Conservation (phyloP, 1,140 invertebrate genomes). For the Eumeta japonica region DNA sequence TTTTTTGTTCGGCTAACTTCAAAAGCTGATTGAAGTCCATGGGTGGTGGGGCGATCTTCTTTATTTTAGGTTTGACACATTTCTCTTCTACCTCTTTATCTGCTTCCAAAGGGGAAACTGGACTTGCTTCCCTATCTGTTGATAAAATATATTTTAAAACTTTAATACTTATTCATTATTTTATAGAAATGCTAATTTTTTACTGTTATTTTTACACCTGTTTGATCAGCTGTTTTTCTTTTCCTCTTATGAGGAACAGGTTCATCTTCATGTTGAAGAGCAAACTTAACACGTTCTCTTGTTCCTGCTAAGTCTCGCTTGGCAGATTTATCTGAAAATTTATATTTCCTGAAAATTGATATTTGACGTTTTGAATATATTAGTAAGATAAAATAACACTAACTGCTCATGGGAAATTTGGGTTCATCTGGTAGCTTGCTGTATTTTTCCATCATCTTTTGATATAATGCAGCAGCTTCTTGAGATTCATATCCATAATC, state of each 20-base stretch:
- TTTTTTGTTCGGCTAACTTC: slow-evolving; percentile 80
- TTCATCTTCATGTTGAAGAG: slow-evolving; percentile 74
- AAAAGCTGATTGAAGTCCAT: slow-evolving; percentile 73
- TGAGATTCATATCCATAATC: slow-evolving; percentile 86
- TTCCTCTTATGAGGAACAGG: slow-evolving; percentile 66
- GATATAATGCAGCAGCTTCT: slow-evolving; percentile 75
- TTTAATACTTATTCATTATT: neutral
- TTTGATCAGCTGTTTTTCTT: slow-evolving; percentile 52
- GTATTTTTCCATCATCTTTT: slow-evolving; percentile 83
- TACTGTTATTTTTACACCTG: no score
- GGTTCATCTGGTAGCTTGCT: slow-evolving; percentile 68
- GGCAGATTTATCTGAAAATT: slow-evolving; percentile 21
- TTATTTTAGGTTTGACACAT: slow-evolving; percentile 57
- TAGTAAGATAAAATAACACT: slow-evolving; percentile 20
- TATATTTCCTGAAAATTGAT: slow-evolving; percentile 12
- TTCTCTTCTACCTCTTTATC: slow-evolving; percentile 56
- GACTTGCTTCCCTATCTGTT: slow-evolving; percentile 32
- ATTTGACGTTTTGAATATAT: slow-evolving; percentile 22
- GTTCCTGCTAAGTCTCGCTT: slow-evolving; percentile 63
- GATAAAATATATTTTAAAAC: slow-evolving; percentile 6
- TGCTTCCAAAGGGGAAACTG: slow-evolving; percentile 43
- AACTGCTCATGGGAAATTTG: slow-evolving; percentile 51
- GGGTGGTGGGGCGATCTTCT: slow-evolving; percentile 63
- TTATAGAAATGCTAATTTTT: slow-evolving; percentile 2
- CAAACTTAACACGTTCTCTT: slow-evolving; percentile 72